Evolutionary conservation across 2,797 vertebrate species (phyloP).

Genomic region (Coilia nasus): DNA sequence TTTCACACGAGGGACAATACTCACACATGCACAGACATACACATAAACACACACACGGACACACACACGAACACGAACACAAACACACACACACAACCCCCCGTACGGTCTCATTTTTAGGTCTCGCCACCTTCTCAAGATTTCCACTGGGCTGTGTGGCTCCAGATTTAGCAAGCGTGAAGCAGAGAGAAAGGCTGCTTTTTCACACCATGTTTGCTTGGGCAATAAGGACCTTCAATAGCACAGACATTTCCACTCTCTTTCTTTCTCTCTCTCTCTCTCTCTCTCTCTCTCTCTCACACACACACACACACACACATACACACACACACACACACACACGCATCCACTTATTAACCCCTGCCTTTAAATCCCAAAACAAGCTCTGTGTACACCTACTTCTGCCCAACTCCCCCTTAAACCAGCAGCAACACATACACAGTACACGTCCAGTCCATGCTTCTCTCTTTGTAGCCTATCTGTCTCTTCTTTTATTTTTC

Average conservation of each 20-base stretch:
- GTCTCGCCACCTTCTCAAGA: background rate
- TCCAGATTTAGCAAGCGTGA: slow-evolving; percentile 18
- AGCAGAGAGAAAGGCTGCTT: slow-evolving; percentile 27
- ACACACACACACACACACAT: slow-evolving; percentile 34
- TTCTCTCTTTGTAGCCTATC: background rate
- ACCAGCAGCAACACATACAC: background rate
- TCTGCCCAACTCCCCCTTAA: background rate
- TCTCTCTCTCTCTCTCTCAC: slow-evolving; percentile 23
- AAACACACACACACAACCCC: slow-evolving; percentile 23
- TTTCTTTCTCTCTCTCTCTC: slow-evolving; percentile 2
- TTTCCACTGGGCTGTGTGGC: slow-evolving; percentile 19
- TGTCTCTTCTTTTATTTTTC: too few relatives aligned
- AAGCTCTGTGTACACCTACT: background rate
- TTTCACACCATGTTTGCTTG: background rate
- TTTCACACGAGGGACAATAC: background rate
- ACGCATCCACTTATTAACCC: background rate
- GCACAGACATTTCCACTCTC: slow-evolving; percentile 13
- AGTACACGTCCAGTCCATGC: background rate
- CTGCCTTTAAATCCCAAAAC: background rate
- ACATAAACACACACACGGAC: slow-evolving; percentile 25
- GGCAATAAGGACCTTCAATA: slow-evolving; percentile 51
- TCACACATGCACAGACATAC: background rate
- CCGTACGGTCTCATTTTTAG: slow-evolving; percentile 27
- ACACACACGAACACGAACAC: too few relatives aligned
- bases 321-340: slow-evolving; percentile 32